A percentile compares a stretch with the other conserved stretches of the same genome.
phyloP scores from a whole-genome alignment of 92 coral and sea anemone genomes.

The Meandrina meandrites region DNA sequence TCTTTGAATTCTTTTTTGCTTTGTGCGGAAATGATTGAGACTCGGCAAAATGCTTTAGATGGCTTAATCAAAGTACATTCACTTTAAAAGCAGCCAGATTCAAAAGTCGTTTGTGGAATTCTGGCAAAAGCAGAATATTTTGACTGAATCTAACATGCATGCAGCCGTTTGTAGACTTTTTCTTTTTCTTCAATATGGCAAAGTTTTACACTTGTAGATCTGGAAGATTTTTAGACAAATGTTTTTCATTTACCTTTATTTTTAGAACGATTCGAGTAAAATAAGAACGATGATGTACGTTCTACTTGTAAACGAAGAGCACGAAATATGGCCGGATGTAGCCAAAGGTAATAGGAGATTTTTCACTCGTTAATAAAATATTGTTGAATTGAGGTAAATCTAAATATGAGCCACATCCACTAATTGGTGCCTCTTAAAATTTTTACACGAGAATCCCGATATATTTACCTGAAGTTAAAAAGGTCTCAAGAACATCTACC shows the following conservation, averaged over 20 bases:
- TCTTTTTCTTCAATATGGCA: too few relatives aligned
- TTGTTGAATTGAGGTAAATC: too few relatives aligned
- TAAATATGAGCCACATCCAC: too few relatives aligned
- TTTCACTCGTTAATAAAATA: too few relatives aligned
- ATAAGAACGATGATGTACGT: conserved; percentile 26
- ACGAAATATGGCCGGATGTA: conserved; percentile 16
- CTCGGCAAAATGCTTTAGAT: too few relatives aligned
- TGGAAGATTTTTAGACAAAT: neutral
- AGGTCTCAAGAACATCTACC: neutral
- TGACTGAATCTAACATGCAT: neutral
- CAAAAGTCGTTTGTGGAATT: too few relatives aligned
- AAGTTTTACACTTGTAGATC: neutral
- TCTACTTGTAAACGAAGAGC: conserved; percentile 20
- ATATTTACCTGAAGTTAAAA: neutral
- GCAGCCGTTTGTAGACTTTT: neutral
- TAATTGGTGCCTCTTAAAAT: neutral
- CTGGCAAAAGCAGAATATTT: too few relatives aligned
- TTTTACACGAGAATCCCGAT: neutral
- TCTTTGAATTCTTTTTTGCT: neutral
- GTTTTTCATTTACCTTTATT: neutral
- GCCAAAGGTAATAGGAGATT: conserved; percentile 16
- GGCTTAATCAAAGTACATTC: too few relatives aligned
- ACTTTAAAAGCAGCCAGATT: too few relatives aligned
- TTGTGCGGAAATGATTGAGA: too few relatives aligned
- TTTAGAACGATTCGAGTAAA: conserved; percentile 22